Percentiles rank a stretch among this genome's conserved stretches.
Evolutionary conservation across 2,113 vertebrate species (phyloP).

Genomic region (Chamaetylas fuelleborni): DNA sequence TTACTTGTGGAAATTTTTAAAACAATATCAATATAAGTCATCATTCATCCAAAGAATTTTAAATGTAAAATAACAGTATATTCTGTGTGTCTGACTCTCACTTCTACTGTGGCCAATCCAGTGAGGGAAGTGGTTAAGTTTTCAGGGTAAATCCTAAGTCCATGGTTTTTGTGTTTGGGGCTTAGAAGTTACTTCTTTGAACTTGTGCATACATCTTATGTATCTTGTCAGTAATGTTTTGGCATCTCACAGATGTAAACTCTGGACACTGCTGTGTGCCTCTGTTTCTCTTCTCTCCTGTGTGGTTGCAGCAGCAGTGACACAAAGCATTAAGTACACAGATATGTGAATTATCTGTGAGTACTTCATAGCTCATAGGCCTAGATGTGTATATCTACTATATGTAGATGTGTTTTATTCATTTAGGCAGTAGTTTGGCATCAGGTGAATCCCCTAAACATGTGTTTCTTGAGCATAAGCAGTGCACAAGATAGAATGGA

Average conservation of each 20-base stretch:
- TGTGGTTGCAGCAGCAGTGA: neutral
- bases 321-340: neutral
- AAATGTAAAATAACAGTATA: neutral
- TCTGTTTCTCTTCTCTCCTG: neutral
- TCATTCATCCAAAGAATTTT: neutral
- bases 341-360: neutral
- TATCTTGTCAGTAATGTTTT: neutral
- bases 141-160: neutral
- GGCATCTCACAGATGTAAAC: neutral
- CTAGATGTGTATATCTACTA: neutral
- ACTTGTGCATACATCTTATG: neutral
- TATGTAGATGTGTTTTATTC: neutral
- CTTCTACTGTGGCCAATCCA: neutral
- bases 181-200: neutral
- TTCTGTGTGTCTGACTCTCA: neutral
- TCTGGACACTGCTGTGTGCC: neutral
- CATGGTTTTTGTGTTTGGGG: neutral
- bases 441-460: neutral
- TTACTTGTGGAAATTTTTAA: neutral
- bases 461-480: neutral
- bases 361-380: neutral
- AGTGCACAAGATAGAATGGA: neutral
- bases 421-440: neutral
- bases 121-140: neutral
- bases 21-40: neutral